Conservation (phyloP, 2,797 vertebrate species). For the Zenarchopterus dispar region DNA sequence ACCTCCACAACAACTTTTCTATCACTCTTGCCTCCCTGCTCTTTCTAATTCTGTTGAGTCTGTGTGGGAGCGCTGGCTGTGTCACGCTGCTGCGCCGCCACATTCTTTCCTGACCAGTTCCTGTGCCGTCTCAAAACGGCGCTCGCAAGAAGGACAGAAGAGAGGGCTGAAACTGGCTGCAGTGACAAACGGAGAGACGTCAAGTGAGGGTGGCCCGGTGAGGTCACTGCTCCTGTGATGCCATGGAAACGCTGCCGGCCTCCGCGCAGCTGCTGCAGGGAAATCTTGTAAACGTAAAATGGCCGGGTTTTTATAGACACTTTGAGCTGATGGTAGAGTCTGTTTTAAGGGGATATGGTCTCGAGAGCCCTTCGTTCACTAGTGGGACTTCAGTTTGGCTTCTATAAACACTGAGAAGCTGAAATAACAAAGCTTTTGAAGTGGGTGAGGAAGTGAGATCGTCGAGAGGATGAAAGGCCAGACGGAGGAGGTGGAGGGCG, state of each 20-base stretch:
- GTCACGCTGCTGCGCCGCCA: constrained; percentile 54
- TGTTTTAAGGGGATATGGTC: constrained; percentile 44
- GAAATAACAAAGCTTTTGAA: constrained; percentile 75
- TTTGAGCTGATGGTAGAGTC: constrained; percentile 40
- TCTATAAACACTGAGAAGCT: constrained; percentile 70
- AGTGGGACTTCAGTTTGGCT: constrained; percentile 23
- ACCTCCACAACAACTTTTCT: constrained; percentile 19
- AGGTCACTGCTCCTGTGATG: constrained; percentile 60
- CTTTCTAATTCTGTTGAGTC: constrained; percentile 29
- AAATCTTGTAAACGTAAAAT: constrained; percentile 23
- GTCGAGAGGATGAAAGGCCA: constrained; percentile 60
- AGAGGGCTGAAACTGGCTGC: constrained; percentile 28
- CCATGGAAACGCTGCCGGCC: constrained; percentile 61
- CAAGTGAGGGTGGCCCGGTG: constrained; percentile 60
- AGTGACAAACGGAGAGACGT: constrained; percentile 55
- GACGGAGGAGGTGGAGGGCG: not conserved
- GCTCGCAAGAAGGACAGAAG: constrained; percentile 23
- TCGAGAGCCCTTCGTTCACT: constrained; percentile 22
- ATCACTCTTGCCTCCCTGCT: constrained; percentile 9
- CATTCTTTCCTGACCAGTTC: constrained; percentile 67
- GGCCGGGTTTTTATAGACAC: constrained; percentile 34
- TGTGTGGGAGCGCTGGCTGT: constrained; percentile 59
- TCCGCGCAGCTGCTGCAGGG: constrained; percentile 3
- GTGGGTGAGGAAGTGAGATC: constrained; percentile 73
- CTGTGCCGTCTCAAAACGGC: constrained; percentile 38